Conservation (phyloP, 2,113 vertebrate genomes). For the Lagopus muta region DNA sequence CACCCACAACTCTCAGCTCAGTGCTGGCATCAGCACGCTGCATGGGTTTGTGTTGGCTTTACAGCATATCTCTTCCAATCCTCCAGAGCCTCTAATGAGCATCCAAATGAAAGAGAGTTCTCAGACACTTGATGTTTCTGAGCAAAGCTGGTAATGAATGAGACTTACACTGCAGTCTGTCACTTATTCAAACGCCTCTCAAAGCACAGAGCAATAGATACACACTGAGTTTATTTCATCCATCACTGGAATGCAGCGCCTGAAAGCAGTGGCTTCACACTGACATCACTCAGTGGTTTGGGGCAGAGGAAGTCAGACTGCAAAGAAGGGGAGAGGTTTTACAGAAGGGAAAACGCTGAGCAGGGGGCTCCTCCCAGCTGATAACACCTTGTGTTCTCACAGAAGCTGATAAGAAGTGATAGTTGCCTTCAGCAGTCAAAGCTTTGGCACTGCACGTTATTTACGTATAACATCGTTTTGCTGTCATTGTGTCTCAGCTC, state of each 20-base stretch:
- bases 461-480: neutral
- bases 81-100: neutral
- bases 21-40: neutral
- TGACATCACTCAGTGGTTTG: neutral
- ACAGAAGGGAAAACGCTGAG: too few relatives aligned
- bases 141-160: slow-evolving; percentile 11
- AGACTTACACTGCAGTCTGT: neutral
- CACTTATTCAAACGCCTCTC: neutral
- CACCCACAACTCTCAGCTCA: neutral
- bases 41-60: neutral
- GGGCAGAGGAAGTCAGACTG: neutral
- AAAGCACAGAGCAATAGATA: neutral
- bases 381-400: neutral
- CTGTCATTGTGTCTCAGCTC: neutral
- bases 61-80: neutral
- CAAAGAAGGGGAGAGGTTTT: neutral
- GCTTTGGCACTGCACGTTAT: neutral
- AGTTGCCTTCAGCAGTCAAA: neutral
- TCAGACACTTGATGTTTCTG: neutral
- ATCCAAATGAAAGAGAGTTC: slow-evolving; percentile 19
- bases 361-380: neutral
- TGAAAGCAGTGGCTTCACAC: neutral
- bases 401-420: neutral
- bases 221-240: neutral
- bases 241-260: neutral